Evolutionary conservation across 2,113 vertebrate genomes (phyloP), one percentile per base, ranked within the genome.

Genomic region (Mugil cephalus): DNA sequence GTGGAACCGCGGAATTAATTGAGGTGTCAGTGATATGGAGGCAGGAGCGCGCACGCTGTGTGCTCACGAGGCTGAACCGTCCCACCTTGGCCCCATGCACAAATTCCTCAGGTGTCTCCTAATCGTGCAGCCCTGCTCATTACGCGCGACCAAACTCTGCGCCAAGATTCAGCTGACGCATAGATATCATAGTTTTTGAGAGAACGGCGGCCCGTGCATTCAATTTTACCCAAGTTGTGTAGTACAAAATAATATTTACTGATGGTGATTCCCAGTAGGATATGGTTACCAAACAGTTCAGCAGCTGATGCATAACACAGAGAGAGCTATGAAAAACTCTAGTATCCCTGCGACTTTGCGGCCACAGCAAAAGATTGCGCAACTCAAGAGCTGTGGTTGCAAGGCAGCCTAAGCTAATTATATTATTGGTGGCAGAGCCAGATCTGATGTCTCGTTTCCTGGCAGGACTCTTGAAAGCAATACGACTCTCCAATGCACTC

Each of bases 21-120:
- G 18, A 72, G 54, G 68, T 52, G 77, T 58, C 60, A 14, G 70
- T 47, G 77, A 69, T 53, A 56, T 50, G 46, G 62, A 72, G 55
- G 48, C 48, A 53, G 55, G 79, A 50, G 78, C 80, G 78, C 70
- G 78, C 82, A 21, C 72, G 36, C 73, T 10, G 55, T 6, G 68
- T 17, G 47, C 80, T 83, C 85, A 85, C 87, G 82, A 84, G 85
- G 82, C 78, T 64, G 70, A 19, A 72, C 77, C 77, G 76, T 83
- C 82, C 83, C 79, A 69, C 73, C 59, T 78, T 61, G 80, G 75
- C 75, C 69, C 21, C 47, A 35, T 15, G 24, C 30, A 71, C 54
- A 39, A 74, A 86, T 87, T 87, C 88, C 66, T 83, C 88, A 88
- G 79, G 84, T 91, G 85, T 74, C 55, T 73, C 52, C 12, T 30